Percentiles rank a stretch among this genome's conserved stretches.
Evolutionary conservation across 2,888 invertebrate species (phyloP).

Genomic region (Strigamia crassipes): DNA sequence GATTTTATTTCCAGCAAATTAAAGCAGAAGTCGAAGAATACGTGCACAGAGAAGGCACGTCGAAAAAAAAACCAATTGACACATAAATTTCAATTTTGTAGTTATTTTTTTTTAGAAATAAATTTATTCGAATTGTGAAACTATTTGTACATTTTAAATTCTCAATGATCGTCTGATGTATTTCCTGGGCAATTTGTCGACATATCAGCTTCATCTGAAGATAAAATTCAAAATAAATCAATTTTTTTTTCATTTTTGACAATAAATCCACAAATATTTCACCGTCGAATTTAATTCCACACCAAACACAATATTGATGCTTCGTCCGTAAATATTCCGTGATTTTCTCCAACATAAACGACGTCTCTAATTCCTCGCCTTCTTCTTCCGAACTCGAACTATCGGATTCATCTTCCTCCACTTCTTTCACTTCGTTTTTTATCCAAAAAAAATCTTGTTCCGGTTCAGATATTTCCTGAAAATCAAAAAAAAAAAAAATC

Average conservation of each 20-base stretch:
- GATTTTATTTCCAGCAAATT: neutral
- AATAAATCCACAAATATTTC: neutral
- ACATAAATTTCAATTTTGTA: too few relatives aligned
- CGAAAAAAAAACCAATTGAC: neutral
- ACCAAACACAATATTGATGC: constrained; percentile 79
- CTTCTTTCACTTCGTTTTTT: neutral
- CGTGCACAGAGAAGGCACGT: neutral
- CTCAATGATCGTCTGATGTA: constrained; percentile 66
- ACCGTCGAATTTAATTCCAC: constrained; percentile 71
- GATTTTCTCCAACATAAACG: constrained; percentile 68
- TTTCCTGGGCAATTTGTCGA: constrained; percentile 69
- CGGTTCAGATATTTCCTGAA: neutral
- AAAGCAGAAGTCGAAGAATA: neutral
- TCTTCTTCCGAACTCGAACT: neutral
- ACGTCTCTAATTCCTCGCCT: constrained; percentile 52
- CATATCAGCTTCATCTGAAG: constrained; percentile 62
- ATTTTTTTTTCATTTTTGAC: too few relatives aligned
- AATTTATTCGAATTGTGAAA: neutral
- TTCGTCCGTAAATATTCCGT: constrained; percentile 70
- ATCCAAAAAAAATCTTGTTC: constrained; percentile 19
- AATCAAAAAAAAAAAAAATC: neutral
- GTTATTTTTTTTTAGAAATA: neutral
- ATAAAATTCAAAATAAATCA: neutral
- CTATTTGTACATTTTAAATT: neutral
- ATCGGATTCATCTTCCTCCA: neutral